Evolutionary conservation across 2,113 vertebrate genomes (phyloP), one percentile per base, ranked within the genome.

Genomic region (Brachyhypopomus gauderio): DNA sequence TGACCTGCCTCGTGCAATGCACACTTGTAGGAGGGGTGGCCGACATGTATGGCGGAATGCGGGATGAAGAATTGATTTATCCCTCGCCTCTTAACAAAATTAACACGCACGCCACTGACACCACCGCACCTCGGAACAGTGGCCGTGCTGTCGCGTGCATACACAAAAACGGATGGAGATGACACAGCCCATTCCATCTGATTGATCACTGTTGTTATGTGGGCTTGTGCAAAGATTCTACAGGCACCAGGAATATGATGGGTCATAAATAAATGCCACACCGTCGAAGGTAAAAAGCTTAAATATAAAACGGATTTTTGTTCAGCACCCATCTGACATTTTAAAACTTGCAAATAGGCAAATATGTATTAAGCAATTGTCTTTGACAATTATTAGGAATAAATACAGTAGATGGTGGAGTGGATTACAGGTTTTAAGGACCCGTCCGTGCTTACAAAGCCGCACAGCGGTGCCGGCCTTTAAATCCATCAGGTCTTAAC

Each of bases 41-140:
- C 66, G 81, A 73, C 36, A 52, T 20, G 48, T 52, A 72, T 38
- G 34, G 45, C 3, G 16, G 67, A 62, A 79, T 22, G 34, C 20
- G 9, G 36, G 63, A 67, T 59, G 72, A 64, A 82, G 64, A 83
- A 84, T 85, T 89, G 83, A 92, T 92, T 91, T 90, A 91, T 79
- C 85, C 66, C n/a, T 75, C 83, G 60, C 86, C 86, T 91, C 90
- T 90, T 90, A 89, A 88, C 85, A 71, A 90, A 90, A 93, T 92
- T 85, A 91, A 81, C 38, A 72, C 75, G 67, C 73, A 63, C 76
- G 14, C 56, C 20, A 74, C 85, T 78, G 86, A 80, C 85, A 86
- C 78, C 66, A 85, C 85, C 81, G 71, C 17, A 75, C 81, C 78
- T 79, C 87, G 85, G 83, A 88, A 76, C 83, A 87, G 86, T 86